These are phyloP conservation scores for Listronotus oregonensis DNA, from an alignment of 1,140 invertebrate species.

Conservation along the genomic window DNA sequence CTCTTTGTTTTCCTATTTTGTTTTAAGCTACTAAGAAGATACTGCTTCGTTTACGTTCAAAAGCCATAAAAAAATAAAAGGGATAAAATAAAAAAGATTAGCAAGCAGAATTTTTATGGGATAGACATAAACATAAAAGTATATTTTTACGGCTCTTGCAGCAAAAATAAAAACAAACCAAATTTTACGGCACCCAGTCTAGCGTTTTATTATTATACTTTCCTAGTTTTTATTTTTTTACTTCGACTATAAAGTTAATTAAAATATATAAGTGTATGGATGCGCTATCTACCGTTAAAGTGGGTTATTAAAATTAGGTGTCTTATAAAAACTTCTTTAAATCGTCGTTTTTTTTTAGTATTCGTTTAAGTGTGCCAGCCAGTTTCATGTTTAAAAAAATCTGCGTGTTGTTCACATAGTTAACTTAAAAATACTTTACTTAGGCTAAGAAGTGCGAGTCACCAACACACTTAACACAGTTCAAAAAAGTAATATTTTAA, in stretches of 20 bases:
- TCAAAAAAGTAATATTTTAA: no score
- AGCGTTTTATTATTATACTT: conserved; percentile 41
- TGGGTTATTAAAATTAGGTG: no score
- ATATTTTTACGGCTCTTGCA: conserved; percentile 39
- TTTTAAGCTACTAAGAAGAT: neutral
- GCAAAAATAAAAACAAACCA: conserved; percentile 40
- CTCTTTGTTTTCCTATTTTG: no score
- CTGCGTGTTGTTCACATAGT: no score
- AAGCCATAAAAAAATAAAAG: conserved; percentile 34
- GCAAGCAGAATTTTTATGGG: conserved; percentile 40
- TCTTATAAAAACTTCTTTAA: no score
- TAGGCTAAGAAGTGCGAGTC: no score
- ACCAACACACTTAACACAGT: no score
- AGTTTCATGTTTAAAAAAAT: no score
- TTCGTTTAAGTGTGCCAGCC: no score
- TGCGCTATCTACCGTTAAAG: conserved; percentile 5
- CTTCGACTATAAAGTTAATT: conserved; percentile 37
- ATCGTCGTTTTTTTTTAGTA: no score
- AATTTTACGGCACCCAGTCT: conserved; percentile 38
- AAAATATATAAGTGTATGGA: conserved; percentile 33
- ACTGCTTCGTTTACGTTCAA: conserved; percentile 25
- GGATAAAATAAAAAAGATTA: conserved; percentile 40
- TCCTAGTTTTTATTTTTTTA: conserved; percentile 37
- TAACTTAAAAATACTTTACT: no score
- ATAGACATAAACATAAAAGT: conserved; percentile 41